phyloP scores from a whole-genome alignment of 2,113 vertebrate genomes.

The Trochalopteron elliotii region DNA sequence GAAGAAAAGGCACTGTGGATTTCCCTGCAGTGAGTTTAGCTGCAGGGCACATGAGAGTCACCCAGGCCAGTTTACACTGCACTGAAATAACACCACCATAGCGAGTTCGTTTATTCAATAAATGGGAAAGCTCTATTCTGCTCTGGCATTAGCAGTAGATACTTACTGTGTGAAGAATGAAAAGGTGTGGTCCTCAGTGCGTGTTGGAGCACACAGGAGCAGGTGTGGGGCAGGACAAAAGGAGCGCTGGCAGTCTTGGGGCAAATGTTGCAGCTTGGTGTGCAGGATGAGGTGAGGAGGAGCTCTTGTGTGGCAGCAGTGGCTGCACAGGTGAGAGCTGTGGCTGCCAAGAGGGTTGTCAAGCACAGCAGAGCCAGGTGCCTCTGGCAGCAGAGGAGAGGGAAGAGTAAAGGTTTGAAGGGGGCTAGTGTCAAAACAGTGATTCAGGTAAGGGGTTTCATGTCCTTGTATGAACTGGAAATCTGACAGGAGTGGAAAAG shows the following conservation, averaged over 20 bases:
- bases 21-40: background rate
- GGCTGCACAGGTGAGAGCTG: background rate
- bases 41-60: background rate
- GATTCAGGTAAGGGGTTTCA: background rate
- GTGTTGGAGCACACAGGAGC: background rate
- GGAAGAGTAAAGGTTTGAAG: background rate
- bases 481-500: background rate
- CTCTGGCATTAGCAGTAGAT: background rate
- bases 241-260: background rate
- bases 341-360: rapidly evolving
- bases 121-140: background rate
- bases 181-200: background rate
- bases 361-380: background rate
- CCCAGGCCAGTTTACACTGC: background rate
- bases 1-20: background rate
- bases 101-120: background rate
- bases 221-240: rapidly evolving
- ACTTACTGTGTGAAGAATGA: background rate
- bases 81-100: background rate
- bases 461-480: background rate
- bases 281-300: background rate
- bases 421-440: background rate
- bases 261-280: rapidly evolving
- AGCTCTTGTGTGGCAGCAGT: background rate
- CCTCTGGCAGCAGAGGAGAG: background rate